Evolutionary conservation across 1,140 invertebrate species (phyloP).

Genomic region (Zaprionus ornatus): DNA sequence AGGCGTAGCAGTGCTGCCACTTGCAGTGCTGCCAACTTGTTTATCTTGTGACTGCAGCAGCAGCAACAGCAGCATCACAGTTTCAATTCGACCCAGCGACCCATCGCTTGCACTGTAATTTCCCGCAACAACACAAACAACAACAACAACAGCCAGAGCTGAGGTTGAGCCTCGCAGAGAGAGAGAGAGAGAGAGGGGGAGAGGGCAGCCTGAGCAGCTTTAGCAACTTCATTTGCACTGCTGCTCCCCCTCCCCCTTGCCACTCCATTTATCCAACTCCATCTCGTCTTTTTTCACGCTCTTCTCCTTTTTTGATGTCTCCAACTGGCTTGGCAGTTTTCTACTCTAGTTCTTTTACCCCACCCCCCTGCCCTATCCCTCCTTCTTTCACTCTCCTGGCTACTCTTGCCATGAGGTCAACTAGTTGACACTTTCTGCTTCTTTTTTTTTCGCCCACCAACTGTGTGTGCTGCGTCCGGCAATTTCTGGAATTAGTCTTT

Average conservation of each 20-base stretch:
- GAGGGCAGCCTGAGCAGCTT: constrained; percentile 46
- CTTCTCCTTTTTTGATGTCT: constrained; percentile 44
- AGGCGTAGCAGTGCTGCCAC: constrained; percentile 43
- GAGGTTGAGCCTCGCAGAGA: constrained; percentile 11
- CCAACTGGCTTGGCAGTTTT: constrained; percentile 39
- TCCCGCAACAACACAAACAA: constrained; percentile 46
- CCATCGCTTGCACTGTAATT: constrained; percentile 60
- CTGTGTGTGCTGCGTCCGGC: constrained; percentile 51
- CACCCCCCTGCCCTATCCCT: too few relatives aligned
- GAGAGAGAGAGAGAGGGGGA: too few relatives aligned
- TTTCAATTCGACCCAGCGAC: constrained; percentile 36
- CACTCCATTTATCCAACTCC: constrained; percentile 5
- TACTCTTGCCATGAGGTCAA: constrained; percentile 69
- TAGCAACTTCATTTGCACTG: constrained; percentile 76
- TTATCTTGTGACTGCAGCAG: constrained; percentile 71
- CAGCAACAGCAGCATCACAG: background rate
- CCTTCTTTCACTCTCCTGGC: constrained; percentile 21
- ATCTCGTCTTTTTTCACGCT: background rate
- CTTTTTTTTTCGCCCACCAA: background rate
- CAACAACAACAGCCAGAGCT: constrained; percentile 30
- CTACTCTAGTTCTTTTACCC: background rate
- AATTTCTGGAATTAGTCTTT: constrained; percentile 69
- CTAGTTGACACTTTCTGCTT: constrained; percentile 67
- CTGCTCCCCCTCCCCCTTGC: constrained; percentile 1
- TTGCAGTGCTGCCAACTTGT: constrained; percentile 74